Base-by-base conservation (phyloP, 2,888 invertebrate genomes). In the Flexamia atlantica region DNA sequence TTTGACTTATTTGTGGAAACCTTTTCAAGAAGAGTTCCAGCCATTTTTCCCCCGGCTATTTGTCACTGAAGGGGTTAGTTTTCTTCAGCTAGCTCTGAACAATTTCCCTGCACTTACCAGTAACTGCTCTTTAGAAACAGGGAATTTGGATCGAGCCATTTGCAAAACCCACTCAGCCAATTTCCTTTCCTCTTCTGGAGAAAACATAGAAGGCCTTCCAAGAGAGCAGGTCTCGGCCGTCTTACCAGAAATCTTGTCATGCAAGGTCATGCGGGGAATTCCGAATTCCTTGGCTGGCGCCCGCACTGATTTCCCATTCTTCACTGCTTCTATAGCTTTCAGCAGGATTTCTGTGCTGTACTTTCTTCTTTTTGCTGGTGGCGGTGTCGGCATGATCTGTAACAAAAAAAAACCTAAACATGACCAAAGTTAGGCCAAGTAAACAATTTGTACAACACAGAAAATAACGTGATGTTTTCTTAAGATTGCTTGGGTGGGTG, bases 1-100 rank as follows among this genome's bases (percentile, higher is more conserved):
- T 64, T 50, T 83, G 32, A 12, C 25, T 1, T 82, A 85, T 42
- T 86, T 87, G 70, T 82, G 85, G 72, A 84, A 86, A 64, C 80
- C 85, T 17, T 53, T 46, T 68, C 83, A 86, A 7, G 57, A 86
- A 82, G 81, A 25, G n/a, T 40, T 83, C 28, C 82, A 84, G 81
- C 86, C 87, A 84, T 40, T 81, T 83, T 50, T 50, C 50, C 3
- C 50, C 50, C 2, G 50, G 50, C 9, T 3, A 2, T 3, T 12
- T 50, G 50, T n/a, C 50, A 12, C 9, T n/a, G n/a, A 50, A 50
- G 50, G 50, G 50, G 50, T 50, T 50, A 3, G 50, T 50, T 50
- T 17, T 14, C 5, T 50, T 50, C 17, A 50, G 12, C n/a, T n/a
- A n/a, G 5, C 50, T 12, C 3, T 50, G 4, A 12, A 7, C 12